Conservation (phyloP, 2,888 invertebrate genomes). For the Lordiphosa fenestrarum region DNA sequence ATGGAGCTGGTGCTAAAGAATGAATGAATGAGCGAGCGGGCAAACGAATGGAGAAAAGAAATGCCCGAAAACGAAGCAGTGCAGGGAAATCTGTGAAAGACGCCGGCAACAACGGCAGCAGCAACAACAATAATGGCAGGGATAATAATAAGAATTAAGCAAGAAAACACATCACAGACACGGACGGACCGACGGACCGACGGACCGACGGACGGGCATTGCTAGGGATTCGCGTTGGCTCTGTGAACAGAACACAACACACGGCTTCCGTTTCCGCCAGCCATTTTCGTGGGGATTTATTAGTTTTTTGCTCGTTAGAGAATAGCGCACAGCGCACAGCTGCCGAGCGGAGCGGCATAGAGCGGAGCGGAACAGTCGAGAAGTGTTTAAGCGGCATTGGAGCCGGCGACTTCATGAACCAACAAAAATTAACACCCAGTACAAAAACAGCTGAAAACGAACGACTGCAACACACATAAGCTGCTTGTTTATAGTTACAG, state of each 20-base stretch:
- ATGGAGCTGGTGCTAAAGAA: constrained; percentile 33
- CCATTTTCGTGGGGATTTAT: constrained; percentile 77
- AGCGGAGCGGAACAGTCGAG: constrained; percentile 17
- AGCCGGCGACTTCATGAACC: constrained; percentile 72
- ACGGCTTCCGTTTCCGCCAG: constrained; percentile 75
- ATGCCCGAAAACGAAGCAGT: constrained; percentile 31
- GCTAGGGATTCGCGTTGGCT: constrained; percentile 21
- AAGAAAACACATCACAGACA: constrained; percentile 74
- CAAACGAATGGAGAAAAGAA: constrained; percentile 31
- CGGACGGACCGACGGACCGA: constrained; percentile 32
- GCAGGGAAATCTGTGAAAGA: constrained; percentile 63
- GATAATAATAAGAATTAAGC: constrained; percentile 76
- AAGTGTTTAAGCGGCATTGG: constrained; percentile 49
- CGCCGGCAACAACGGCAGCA: constrained; percentile 43
- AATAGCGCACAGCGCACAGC: constrained; percentile 58
- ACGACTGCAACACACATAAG: constrained; percentile 58
- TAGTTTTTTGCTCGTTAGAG: constrained; percentile 80
- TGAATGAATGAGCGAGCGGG: constrained; percentile 31
- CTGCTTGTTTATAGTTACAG: constrained; percentile 75
- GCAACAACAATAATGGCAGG: constrained; percentile 60
- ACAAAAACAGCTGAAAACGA: constrained; percentile 57
- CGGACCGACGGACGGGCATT: constrained; percentile 30
- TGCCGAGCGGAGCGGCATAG: constrained; percentile 34
- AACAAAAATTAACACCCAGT: constrained; percentile 78
- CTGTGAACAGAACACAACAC: constrained; percentile 56